Evolutionary conservation across 1,140 invertebrate species (phyloP).

Genomic region (Tetraneura akinire): DNA sequence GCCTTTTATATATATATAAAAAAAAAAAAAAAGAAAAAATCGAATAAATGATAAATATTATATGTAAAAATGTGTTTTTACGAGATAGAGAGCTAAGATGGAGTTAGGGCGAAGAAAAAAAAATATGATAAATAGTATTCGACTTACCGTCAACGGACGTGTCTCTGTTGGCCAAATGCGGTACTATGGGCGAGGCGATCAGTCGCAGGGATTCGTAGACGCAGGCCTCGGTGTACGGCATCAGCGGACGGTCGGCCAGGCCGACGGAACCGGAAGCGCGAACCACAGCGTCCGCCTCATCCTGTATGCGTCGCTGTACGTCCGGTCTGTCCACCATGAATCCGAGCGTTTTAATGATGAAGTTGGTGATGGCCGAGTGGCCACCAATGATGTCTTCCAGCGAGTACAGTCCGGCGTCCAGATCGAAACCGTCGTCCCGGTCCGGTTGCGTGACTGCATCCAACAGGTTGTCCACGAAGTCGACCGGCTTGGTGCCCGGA

Average conservation of each 20-base stretch:
- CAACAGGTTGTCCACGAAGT: constrained; percentile 76
- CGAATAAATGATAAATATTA: too few species aligned
- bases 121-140: too few species aligned
- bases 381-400: constrained; percentile 85
- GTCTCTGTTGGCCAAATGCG: constrained; percentile 81
- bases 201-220: constrained; percentile 77
- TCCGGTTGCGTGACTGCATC: constrained; percentile 68
- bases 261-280: constrained; percentile 62
- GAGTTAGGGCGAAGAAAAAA: too few species aligned
- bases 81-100: too few species aligned
- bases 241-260: constrained; percentile 67
- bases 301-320: constrained; percentile 67
- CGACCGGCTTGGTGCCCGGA: constrained; percentile 57
- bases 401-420: constrained; percentile 63
- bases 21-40: too few species aligned
- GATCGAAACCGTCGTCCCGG: constrained; percentile 66
- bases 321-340: constrained; percentile 68
- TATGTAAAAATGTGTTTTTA: too few species aligned
- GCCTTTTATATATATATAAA: too few species aligned
- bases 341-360: constrained; percentile 72
- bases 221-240: constrained; percentile 83
- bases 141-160: constrained; percentile 58
- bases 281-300: constrained; percentile 70
- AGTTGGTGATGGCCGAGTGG: constrained; percentile 81
- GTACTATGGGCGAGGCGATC: constrained; percentile 85